Percentiles rank a stretch among this genome's conserved stretches.
These are phyloP conservation scores for Elaphurus davidianus DNA, from an alignment of 2,113 vertebrate genomes.

Conservation along the genomic window DNA sequence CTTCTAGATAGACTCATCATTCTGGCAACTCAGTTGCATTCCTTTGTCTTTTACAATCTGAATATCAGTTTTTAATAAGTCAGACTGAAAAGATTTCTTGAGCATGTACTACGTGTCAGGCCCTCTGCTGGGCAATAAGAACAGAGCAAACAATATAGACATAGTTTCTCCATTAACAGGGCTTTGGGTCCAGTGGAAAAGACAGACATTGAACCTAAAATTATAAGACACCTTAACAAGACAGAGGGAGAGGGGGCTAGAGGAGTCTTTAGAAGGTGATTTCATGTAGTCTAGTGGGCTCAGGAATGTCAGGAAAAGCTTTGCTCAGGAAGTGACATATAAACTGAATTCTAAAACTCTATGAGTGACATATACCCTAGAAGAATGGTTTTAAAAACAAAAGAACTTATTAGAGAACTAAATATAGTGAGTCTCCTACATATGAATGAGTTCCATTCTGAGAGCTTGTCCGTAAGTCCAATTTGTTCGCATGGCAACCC, in stretches of 20 bases:
- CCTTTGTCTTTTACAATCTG: background rate
- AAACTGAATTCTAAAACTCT: constrained; percentile 17
- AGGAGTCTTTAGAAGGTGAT: background rate
- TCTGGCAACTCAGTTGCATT: background rate
- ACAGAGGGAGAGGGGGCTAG: background rate
- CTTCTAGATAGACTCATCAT: background rate
- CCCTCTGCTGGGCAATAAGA: background rate
- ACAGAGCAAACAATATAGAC: background rate
- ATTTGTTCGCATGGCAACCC: background rate
- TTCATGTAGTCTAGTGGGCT: background rate
- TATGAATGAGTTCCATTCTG: background rate
- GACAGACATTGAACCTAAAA: background rate
- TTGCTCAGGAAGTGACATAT: background rate
- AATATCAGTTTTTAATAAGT: background rate
- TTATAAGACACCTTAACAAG: background rate
- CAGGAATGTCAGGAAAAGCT: background rate
- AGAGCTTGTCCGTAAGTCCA: fast-evolving
- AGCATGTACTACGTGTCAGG: background rate
- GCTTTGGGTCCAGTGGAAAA: background rate
- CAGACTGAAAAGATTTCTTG: background rate
- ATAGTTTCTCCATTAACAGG: background rate
- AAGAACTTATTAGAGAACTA: background rate
- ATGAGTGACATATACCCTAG: background rate
- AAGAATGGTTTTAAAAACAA: background rate
- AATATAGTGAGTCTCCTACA: background rate